Evolutionary conservation across 2,888 invertebrate genomes (phyloP).

Genomic region (Oscheius sp.): DNA sequence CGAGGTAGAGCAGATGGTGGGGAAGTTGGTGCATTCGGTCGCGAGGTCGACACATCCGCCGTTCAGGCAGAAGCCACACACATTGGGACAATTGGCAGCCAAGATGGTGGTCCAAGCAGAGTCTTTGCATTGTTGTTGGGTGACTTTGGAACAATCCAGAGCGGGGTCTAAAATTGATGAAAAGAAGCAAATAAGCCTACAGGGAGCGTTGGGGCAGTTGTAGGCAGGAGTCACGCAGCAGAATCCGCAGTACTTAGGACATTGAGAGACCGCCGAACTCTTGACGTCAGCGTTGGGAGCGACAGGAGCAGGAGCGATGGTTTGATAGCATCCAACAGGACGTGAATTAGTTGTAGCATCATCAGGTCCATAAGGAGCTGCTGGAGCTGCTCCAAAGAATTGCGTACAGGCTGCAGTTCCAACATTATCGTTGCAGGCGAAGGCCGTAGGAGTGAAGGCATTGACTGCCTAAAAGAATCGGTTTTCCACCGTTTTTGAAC

Average conservation of each 20-base stretch:
- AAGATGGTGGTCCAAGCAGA: not conserved
- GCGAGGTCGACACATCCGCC: conserved; percentile 26
- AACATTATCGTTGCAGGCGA: not conserved
- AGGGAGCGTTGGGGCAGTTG: not conserved
- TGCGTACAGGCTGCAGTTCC: not conserved
- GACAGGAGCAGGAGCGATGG: not conserved
- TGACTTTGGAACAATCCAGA: conserved; percentile 7
- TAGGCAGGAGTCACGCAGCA: not conserved
- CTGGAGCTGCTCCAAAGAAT: not conserved
- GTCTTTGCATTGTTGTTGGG: not conserved
- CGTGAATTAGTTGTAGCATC: not conserved
- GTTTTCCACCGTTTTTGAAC: not conserved
- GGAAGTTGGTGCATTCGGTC: conserved; percentile 1
- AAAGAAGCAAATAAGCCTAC: too few relatives aligned
- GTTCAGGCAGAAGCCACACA: conserved; percentile 6
- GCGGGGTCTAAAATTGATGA: conserved; percentile 1
- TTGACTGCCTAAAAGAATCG: not conserved
- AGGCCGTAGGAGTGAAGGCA: not conserved
- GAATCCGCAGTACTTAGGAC: conserved; percentile 4
- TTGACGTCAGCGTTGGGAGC: not conserved
- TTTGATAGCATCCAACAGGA: not conserved
- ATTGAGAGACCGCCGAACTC: not conserved
- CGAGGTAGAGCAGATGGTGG: conserved; percentile 2
- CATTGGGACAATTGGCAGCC: conserved; percentile 11
- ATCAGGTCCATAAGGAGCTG: not conserved